Evolutionary conservation across 2,888 invertebrate species (phyloP).

Genomic region (Coleophora flavipennella): DNA sequence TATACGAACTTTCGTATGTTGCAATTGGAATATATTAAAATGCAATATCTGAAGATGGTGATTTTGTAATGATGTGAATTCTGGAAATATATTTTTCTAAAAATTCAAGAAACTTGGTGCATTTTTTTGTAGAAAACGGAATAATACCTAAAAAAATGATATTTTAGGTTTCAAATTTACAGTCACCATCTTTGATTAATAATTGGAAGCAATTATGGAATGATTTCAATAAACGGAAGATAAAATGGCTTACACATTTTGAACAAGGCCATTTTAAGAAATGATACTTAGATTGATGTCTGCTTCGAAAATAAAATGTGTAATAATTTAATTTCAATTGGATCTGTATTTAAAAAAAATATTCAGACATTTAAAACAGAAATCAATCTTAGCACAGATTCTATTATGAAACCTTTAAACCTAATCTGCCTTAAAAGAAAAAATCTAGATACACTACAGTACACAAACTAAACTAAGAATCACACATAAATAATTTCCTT

Average conservation of each 20-base stretch:
- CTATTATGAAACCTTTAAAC: conserved; percentile 19
- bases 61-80: too few relatives aligned
- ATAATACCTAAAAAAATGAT: too few relatives aligned
- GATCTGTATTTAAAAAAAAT: too few relatives aligned
- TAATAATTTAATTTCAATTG: neutral
- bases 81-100: too few relatives aligned
- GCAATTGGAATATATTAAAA: too few relatives aligned
- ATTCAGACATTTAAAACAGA: conserved; percentile 8
- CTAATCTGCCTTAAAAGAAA: conserved; percentile 20
- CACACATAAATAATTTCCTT: conserved; percentile 69
- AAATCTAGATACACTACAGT: conserved; percentile 53
- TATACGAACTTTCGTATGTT: conserved; percentile 12
- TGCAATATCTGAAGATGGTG: too few relatives aligned
- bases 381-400: conserved; percentile 28
- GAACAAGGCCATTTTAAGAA: conserved; percentile 11
- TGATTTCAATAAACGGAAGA: conserved; percentile 45
- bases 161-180: neutral
- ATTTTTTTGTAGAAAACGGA: too few relatives aligned
- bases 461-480: conserved; percentile 46
- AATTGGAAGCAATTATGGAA: conserved; percentile 59
- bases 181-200: neutral
- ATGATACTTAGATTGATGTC: conserved; percentile 41
- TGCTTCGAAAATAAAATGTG: conserved; percentile 7
- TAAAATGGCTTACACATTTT: conserved; percentile 21
- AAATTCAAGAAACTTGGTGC: too few relatives aligned